phyloP scores from a whole-genome alignment of 2,888 invertebrate genomes.

The Lasioglossum pauxillum region DNA sequence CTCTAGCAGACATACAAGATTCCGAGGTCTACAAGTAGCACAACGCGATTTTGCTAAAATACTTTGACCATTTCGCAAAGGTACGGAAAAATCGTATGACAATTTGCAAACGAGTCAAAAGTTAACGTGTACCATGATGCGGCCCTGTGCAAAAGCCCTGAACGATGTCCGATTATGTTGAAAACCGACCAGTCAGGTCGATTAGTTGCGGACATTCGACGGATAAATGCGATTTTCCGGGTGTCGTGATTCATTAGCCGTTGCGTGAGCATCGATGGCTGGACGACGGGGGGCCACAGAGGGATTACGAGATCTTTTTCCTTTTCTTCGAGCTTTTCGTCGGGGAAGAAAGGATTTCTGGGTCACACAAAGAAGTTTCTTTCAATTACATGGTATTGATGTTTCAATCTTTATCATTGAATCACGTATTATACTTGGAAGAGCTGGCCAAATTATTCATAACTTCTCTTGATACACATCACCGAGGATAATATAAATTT shows the following conservation, averaged over 20 bases:
- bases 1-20: no score
- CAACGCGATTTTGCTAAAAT: not conserved
- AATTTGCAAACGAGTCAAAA: not conserved
- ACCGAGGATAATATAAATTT: not conserved
- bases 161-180: not conserved
- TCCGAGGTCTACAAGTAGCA: not conserved
- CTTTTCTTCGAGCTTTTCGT: not conserved
- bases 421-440: not conserved
- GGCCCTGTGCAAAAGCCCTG: not conserved
- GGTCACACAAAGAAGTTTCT: not conserved
- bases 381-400: not conserved
- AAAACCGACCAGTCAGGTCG: constrained; percentile 2
- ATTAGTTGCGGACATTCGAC: constrained; percentile 14
- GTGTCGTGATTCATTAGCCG: constrained; percentile 12
- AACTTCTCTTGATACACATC: not conserved
- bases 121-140: not conserved
- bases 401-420: not conserved
- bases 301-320: constrained; percentile 1
- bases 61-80: not conserved
- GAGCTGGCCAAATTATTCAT: not conserved
- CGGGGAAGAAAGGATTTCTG: constrained; percentile 5
- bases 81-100: not conserved
- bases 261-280: not conserved
- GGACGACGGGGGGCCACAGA: not conserved
- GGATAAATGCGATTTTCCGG: constrained; percentile 6